Conservation (phyloP, 2,888 invertebrate species). For the Nemurella pictetii region DNA sequence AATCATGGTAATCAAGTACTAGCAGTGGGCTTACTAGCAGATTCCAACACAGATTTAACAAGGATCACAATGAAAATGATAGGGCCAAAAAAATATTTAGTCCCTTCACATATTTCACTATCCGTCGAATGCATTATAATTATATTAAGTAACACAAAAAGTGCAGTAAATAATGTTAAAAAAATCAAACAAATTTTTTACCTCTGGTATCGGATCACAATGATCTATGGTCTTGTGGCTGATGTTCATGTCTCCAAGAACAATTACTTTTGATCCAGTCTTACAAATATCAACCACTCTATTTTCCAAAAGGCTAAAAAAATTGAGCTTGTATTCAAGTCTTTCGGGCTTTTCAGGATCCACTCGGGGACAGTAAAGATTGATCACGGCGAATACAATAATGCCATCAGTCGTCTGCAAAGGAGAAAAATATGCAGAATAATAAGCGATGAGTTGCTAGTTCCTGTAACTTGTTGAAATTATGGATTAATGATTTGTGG, state of each 20-base stretch:
- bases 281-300: constrained; percentile 51
- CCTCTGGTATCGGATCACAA: constrained; percentile 48
- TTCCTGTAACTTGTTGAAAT: no score
- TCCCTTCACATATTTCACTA: no score
- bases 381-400: constrained; percentile 49
- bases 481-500: no score
- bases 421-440: not conserved
- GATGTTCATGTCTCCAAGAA: constrained; percentile 57
- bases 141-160: no score
- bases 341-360: constrained; percentile 54
- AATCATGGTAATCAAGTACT: no score
- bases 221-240: constrained; percentile 54
- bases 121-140: no score
- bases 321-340: constrained; percentile 52
- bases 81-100: no score
- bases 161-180: no score
- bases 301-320: constrained; percentile 52
- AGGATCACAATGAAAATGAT: no score
- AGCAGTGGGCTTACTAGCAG: no score
- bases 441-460: not conserved
- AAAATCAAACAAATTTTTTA: no score
- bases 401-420: constrained; percentile 9
- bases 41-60: no score
- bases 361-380: constrained; percentile 57
- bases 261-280: constrained; percentile 53